Evolutionary conservation across 1,140 invertebrate species (phyloP).

Genomic region (Dolichoris vasculosae): DNA sequence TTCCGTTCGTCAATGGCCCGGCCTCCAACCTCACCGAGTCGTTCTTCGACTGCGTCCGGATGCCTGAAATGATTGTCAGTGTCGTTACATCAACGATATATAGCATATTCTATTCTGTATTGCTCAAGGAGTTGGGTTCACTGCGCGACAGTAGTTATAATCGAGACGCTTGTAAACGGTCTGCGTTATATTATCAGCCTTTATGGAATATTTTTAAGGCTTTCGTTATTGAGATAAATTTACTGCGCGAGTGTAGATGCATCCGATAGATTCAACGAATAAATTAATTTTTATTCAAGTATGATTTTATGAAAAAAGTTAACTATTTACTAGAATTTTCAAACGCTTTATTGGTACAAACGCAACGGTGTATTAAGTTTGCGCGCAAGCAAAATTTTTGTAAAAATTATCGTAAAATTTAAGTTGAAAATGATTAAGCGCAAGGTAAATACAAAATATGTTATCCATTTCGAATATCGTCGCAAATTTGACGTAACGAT

Average conservation of each 20-base stretch:
- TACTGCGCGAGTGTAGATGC: background rate
- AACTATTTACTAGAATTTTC: no score
- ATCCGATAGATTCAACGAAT: no score
- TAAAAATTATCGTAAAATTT: no score
- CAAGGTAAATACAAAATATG: no score
- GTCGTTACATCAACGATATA: background rate
- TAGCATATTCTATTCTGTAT: background rate
- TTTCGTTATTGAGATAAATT: background rate
- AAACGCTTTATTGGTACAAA: no score
- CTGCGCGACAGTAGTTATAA: background rate
- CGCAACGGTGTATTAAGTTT: no score
- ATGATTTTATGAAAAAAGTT: no score
- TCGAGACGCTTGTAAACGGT: background rate
- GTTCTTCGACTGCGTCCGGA: slow-evolving; percentile 77
- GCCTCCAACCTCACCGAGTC: slow-evolving; percentile 79
- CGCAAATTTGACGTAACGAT: no score
- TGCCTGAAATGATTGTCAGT: slow-evolving; percentile 67
- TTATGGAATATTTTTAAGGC: background rate
- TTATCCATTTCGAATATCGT: no score
- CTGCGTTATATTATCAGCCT: background rate
- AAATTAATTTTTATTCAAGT: no score
- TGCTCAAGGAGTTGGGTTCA: background rate
- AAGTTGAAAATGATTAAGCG: no score
- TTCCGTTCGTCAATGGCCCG: slow-evolving; percentile 78
- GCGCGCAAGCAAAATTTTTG: no score